A percentile compares a stretch with the other conserved stretches of the same genome.
Evolutionary conservation across 2,888 invertebrate species (phyloP).

Genomic region (Parascotia fuliginaria): DNA sequence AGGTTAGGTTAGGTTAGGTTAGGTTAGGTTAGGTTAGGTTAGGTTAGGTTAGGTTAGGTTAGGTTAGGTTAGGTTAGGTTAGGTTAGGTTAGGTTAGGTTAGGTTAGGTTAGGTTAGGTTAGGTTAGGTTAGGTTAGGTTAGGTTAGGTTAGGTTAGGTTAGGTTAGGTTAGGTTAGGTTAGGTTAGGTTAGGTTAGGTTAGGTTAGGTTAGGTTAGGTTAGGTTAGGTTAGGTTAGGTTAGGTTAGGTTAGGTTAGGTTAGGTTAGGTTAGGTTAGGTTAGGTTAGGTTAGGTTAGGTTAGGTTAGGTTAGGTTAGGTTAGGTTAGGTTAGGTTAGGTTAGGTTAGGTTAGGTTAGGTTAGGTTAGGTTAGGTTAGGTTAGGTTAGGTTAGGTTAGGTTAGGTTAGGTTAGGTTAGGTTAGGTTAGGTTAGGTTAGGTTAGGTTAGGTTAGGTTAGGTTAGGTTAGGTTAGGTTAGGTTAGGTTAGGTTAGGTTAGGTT

Average conservation of each 20-base stretch:
- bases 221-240: conserved; percentile 25
- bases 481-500: conserved; percentile 5
- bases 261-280: conserved; percentile 24
- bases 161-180: conserved; percentile 17
- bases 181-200: conserved; percentile 16
- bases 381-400: conserved; percentile 16
- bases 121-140: conserved; percentile 23
- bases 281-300: conserved; percentile 25
- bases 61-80: conserved; percentile 27
- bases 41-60: conserved; percentile 1
- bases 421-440: conserved; percentile 13
- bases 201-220: conserved; percentile 24
- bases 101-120: conserved; percentile 20
- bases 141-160: conserved; percentile 23
- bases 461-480: conserved; percentile 12
- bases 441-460: conserved; percentile 13
- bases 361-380: conserved; percentile 13
- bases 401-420: conserved; percentile 14
- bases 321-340: conserved; percentile 20
- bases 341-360: conserved; percentile 19
- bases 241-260: conserved; percentile 25
- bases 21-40: conserved; percentile 9
- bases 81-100: conserved; percentile 19
- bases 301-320: conserved; percentile 22
- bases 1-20: conserved; percentile 9